A percentile compares a stretch with the other conserved stretches of the same genome.
These are phyloP conservation scores for Blennius ocellaris DNA, from an alignment of 2,113 vertebrate species.

Conservation along the genomic window DNA sequence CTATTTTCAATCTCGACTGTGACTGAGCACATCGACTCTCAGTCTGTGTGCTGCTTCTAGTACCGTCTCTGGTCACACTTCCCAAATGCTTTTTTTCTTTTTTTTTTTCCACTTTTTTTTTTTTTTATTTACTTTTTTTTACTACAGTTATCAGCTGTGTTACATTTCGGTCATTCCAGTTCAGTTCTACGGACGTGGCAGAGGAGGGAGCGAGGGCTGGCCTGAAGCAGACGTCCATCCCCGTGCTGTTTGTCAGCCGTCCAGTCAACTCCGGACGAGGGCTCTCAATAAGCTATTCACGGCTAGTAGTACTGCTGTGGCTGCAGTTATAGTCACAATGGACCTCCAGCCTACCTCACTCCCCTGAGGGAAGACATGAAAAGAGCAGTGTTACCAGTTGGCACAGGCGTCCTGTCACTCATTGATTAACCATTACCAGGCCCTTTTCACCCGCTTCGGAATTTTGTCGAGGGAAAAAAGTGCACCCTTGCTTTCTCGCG, in stretches of 20 bases:
- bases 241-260: constrained; percentile 54
- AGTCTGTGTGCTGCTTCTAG: constrained; percentile 20
- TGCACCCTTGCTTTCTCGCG: constrained; percentile 8
- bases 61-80: constrained; percentile 39
- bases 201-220: constrained; percentile 56
- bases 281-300: constrained; percentile 77
- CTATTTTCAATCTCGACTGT: constrained; percentile 16
- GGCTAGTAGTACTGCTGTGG: constrained; percentile 75
- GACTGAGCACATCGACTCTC: constrained; percentile 32
- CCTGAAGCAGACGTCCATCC: constrained; percentile 63
- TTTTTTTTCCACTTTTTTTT: too few species aligned
- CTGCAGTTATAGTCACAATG: constrained; percentile 75
- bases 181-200: constrained; percentile 48
- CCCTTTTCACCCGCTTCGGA: constrained; percentile 4
- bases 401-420: background rate
- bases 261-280: constrained; percentile 73
- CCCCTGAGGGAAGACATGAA: constrained; percentile 71
- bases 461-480: constrained; percentile 37
- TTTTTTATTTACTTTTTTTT: too few species aligned
- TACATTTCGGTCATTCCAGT: constrained; percentile 41
- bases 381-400: constrained; percentile 29
- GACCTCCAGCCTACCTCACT: constrained; percentile 77
- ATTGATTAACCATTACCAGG: background rate
- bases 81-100: constrained; percentile 9
- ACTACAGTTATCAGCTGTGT: constrained; percentile 30